Evolutionary conservation across 2,888 invertebrate species (phyloP), one percentile per base, ranked within the genome.

Genomic region (Trichogramma dendrolimi): DNA sequence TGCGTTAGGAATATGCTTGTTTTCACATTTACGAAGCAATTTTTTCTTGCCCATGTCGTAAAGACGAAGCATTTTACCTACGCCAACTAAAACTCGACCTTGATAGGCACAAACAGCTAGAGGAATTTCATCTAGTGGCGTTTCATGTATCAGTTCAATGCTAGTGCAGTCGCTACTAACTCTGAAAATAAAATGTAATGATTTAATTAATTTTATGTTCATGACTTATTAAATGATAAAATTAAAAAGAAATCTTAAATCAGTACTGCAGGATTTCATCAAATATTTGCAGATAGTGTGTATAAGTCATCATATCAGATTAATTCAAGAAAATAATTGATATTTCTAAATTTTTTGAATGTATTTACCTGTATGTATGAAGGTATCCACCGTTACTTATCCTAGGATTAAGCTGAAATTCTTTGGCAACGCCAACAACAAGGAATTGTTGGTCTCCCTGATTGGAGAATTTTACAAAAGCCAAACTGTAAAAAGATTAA

Each of bases 11-110:
- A 99, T 91, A 82, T 97, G 96, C 87, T 91, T 91, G 75, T 99
- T 99, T 81, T 99, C 99, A 81, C 98, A 98, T 82, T 99, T 99
- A 58, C 97, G 85, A 52, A 99, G 80, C 61, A 99, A 81, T 79
- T 99, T 99, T 79, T 97, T 93, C 79, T 94, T 94, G 62, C 99
- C 99, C 73, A 97, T 86, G 76, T 99, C 98, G 77, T 99, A 99
- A 46, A 99, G 84, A 58, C 98, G 83, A 39, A 99, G 81, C 84
- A 92, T 90, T 65, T 90, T 86, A 0, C 98, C 99, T 10, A 98
- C 92, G 0, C 97, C 97, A 0, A 94, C 92, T 40, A 99, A 79
- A 0, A 96, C 86, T 66, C 92, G 85, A 0, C 98, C 98, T 74
- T 96, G 95, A 76, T 96, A 96, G 0, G 91, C 84, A 68, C 93